These are phyloP conservation scores for Nilaparvata lugens DNA, from an alignment of 1,140 invertebrate genomes.

Conservation along the genomic window DNA sequence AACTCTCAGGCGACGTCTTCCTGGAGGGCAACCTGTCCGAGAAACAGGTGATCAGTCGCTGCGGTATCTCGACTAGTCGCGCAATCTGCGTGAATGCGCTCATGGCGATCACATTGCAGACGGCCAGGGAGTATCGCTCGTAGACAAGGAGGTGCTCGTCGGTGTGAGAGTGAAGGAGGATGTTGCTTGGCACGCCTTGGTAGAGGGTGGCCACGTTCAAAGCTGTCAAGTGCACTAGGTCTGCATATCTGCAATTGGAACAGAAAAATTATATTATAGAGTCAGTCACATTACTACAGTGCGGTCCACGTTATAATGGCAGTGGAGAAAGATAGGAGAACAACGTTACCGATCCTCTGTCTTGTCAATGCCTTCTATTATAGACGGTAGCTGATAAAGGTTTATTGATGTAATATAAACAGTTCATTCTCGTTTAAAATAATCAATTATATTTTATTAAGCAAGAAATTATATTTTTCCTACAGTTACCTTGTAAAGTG, in stretches of 20 bases:
- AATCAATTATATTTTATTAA: too few species aligned
- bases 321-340: too few species aligned
- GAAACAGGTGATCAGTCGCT: conserved; percentile 47
- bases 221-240: conserved; percentile 58
- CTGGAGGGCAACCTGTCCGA: conserved; percentile 39
- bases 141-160: conserved; percentile 64
- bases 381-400: too few species aligned
- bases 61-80: conserved; percentile 48
- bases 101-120: conserved; percentile 64
- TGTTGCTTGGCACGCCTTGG: conserved; percentile 31
- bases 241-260: conserved; percentile 44
- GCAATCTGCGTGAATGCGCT: conserved; percentile 58
- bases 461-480: too few species aligned
- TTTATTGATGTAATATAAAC: too few species aligned
- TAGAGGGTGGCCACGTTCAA: conserved; percentile 48
- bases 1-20: conserved; percentile 42
- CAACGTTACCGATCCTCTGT: too few species aligned
- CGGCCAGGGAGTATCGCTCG: conserved; percentile 56
- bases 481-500: too few species aligned
- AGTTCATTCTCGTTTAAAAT: too few species aligned
- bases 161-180: conserved; percentile 56
- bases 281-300: too few species aligned
- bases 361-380: too few species aligned
- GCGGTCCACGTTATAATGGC: too few species aligned
- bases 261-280: not conserved